Base-by-base conservation (phyloP, 30 jellyfish, hydroid and myxozoan genomes). In the Sanderia malayensis region DNA sequence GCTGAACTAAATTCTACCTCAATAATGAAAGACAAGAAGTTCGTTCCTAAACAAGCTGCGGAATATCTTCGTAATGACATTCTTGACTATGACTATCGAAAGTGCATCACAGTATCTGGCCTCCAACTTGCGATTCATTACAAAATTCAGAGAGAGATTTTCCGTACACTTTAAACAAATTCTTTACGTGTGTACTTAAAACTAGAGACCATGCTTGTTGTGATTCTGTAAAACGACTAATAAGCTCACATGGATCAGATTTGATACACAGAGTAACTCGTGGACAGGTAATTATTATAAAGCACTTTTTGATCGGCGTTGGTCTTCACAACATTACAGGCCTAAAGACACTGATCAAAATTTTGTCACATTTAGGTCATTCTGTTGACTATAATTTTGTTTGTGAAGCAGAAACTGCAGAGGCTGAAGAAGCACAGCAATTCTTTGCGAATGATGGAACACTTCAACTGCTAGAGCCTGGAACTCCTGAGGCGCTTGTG, bases 401-500 rank as follows among this genome's bases (percentile, higher is more conserved):
- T 15, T 27, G 80, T 37, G 80, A 67, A 17, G 32, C 32, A 13
- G 80, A 67, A 33, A 67, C 80, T 4, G 75, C 76, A 6, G 7
- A 17, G 22, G 75, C 80, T 9, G 45, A 67, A 23, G 30, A 4
- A n/a, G 22, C 80, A 17, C 75, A 29, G 22, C 8, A 3, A 23
- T 13, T 13, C 15, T 25, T 25, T 4, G 19, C 4, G 22, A 28
- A 31, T 9, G 33, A 20, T 30, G 9, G 11, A 4, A 23, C 20
- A 3, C 10, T 27, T 18, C 27, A 4, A 13, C 19, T 34, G 29
- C 10, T 8, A 33, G 29, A 66, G 19, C 10, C 34, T 3, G 13
- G 33, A 23, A 23, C 19, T 9, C 4, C 10, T 22, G 75, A 15
- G 11, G 11, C 15, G 15, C 6, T 67, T 34, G 13, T 67, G 7